phyloP scores from a whole-genome alignment of 2,797 vertebrate genomes.

The Scarus forsteni region DNA sequence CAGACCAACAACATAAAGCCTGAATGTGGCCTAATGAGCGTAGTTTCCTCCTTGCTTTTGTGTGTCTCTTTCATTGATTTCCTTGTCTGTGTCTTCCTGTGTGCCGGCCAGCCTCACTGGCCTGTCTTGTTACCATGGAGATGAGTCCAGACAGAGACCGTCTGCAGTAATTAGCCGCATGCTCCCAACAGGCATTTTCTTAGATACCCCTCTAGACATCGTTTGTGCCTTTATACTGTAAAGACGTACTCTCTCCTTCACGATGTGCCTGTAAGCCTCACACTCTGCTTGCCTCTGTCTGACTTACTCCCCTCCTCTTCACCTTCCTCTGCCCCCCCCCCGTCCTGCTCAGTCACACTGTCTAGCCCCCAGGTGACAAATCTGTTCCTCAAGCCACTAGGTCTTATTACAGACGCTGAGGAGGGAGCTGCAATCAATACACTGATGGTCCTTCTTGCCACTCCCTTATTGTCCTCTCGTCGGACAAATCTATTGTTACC shows the following conservation, averaged over 20 bases:
- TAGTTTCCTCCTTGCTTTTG: constrained; percentile 49
- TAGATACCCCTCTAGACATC: constrained; percentile 64
- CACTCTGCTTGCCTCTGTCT: not conserved
- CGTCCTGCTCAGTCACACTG: constrained; percentile 7
- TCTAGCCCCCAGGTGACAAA: constrained; percentile 60
- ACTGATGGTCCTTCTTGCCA: constrained; percentile 30
- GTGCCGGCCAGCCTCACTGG: constrained; percentile 57
- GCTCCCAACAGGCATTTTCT: constrained; percentile 73
- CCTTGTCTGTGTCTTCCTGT: constrained; percentile 66
- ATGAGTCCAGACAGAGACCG: constrained; percentile 76
- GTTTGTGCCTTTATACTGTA: constrained; percentile 52
- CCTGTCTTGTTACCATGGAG: constrained; percentile 81
- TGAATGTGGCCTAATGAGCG: constrained; percentile 45
- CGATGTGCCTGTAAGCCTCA: constrained; percentile 18
- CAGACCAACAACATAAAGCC: constrained; percentile 29
- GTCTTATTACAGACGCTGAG: constrained; percentile 68
- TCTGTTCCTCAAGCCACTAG: constrained; percentile 59
- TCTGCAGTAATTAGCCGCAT: constrained; percentile 79
- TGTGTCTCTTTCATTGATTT: constrained; percentile 75
- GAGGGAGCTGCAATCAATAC: constrained; percentile 66
- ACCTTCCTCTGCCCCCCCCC: not conserved
- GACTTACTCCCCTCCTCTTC: constrained; percentile 12
- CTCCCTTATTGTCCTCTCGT: constrained; percentile 38
- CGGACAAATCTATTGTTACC: constrained; percentile 8
- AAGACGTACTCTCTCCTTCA: constrained; percentile 20